Conservation (phyloP, 2,113 vertebrate species). For the Scopus umbretta region DNA sequence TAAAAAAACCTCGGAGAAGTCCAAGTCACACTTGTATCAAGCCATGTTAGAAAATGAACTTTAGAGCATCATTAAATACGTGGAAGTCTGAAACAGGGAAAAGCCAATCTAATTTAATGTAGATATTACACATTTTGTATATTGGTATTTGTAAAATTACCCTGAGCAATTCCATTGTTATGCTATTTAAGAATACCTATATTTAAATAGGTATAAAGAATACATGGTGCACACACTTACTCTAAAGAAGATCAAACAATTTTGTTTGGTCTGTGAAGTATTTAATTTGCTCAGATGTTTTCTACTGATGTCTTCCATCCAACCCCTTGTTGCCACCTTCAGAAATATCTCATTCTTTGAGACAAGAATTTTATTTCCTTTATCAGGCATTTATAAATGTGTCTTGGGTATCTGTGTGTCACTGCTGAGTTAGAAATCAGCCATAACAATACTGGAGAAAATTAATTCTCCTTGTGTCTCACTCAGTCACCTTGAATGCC, state of each 20-base stretch:
- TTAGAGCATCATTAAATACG: neutral
- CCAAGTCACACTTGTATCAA: neutral
- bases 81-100: neutral
- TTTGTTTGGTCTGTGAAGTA: neutral
- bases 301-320: neutral
- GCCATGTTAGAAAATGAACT: neutral
- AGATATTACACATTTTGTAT: neutral
- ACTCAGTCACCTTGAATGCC: neutral
- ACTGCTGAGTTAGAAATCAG: neutral
- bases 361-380: neutral
- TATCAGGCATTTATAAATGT: neutral
- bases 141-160: neutral
- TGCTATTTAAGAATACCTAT: neutral
- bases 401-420: neutral
- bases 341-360: neutral
- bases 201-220: neutral
- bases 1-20: neutral
- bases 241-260: neutral
- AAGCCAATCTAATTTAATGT: neutral
- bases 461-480: neutral
- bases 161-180: neutral
- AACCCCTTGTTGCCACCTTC: neutral
- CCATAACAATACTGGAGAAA: neutral
- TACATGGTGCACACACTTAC: neutral
- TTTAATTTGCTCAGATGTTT: neutral